phyloP scores from a whole-genome alignment of 2,797 vertebrate species.

The Ctenopoma multispine region DNA sequence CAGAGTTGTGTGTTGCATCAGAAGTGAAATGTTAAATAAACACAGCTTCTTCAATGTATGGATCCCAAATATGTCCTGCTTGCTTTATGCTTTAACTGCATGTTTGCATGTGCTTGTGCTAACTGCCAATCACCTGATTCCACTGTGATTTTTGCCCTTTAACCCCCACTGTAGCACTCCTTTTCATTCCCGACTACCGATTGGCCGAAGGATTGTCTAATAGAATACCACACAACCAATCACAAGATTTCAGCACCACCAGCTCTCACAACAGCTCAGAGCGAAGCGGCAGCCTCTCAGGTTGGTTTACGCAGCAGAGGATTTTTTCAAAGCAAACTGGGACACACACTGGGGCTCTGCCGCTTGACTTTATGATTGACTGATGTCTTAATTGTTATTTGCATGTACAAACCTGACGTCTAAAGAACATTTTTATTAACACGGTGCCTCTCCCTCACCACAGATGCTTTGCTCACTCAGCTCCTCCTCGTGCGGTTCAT shows the following conservation, averaged over 20 bases:
- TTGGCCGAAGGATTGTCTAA: constrained; percentile 99
- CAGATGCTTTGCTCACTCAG: constrained; percentile 50
- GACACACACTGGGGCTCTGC: constrained; percentile 61
- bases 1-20: constrained; percentile 9
- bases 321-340: constrained; percentile 48
- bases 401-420: constrained; percentile 75
- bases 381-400: constrained; percentile 71
- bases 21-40: constrained; percentile 16
- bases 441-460: constrained; percentile 45
- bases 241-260: constrained; percentile 99
- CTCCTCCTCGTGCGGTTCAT: constrained; percentile 34
- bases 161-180: constrained; percentile 97
- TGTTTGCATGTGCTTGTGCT: constrained; percentile 97
- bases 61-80: constrained; percentile 71
- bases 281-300: constrained; percentile 99
- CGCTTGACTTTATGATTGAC: constrained; percentile 69
- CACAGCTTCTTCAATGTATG: constrained; percentile 35
- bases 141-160: constrained; percentile 98
- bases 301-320: constrained; percentile 89
- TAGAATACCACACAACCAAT: constrained; percentile 99
- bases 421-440: constrained; percentile 46
- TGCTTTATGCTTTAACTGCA: constrained; percentile 92
- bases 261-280: constrained; percentile 99
- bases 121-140: constrained; percentile 94
- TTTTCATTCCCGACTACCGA: constrained; percentile 99